Percentiles rank a stretch among this genome's conserved stretches.
Conservation (phyloP, 2,888 invertebrate species). For the Hetaerina titia region DNA sequence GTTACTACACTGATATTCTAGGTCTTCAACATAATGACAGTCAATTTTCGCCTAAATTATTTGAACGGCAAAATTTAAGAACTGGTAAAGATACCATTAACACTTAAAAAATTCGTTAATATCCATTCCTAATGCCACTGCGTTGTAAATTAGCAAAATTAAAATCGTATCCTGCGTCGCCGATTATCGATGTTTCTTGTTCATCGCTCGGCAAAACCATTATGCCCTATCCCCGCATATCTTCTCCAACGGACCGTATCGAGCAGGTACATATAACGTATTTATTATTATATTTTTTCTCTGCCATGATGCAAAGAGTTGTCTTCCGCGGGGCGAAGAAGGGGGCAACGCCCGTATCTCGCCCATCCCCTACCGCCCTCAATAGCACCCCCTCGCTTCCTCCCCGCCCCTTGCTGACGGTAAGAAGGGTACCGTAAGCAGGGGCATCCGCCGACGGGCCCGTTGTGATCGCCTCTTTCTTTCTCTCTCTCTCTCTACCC, state of each 20-base stretch:
- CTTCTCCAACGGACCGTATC: not conserved
- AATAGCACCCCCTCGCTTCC: not conserved
- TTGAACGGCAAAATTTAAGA: too few relatives aligned
- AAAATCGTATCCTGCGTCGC: not conserved
- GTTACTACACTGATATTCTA: too few relatives aligned
- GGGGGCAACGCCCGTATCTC: constrained; percentile 11
- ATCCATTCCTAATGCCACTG: too few relatives aligned
- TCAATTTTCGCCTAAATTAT: too few relatives aligned
- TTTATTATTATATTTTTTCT: constrained; percentile 17
- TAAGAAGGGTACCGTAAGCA: not conserved
- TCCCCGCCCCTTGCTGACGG: not conserved
- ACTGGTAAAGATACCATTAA: too few relatives aligned
- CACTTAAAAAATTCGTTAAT: too few relatives aligned
- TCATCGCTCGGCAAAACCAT: not conserved
- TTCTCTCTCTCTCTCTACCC: not conserved
- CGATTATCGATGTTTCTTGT: not conserved
- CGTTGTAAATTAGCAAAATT: not conserved
- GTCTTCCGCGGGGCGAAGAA: not conserved
- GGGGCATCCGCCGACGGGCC: not conserved
- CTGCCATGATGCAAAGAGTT: not conserved
- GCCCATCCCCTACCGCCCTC: not conserved
- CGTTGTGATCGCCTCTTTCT: not conserved
- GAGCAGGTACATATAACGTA: not conserved
- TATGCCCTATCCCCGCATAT: not conserved
- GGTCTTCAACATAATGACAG: too few relatives aligned